Base-by-base conservation (phyloP, 2,113 vertebrate genomes). In the Otocyon megalotis region DNA sequence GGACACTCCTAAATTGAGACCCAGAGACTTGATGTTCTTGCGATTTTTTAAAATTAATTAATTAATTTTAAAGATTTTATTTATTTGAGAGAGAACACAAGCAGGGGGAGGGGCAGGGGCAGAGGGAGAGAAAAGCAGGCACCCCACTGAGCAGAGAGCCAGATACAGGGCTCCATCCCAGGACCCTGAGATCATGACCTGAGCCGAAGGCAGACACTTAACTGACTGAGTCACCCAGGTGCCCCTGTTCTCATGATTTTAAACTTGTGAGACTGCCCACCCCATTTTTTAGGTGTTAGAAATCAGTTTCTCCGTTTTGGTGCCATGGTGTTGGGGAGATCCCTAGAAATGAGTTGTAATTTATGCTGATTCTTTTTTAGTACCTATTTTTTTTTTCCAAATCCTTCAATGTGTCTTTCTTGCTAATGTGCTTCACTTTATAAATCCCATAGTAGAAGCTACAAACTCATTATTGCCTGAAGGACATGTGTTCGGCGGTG, bases 331-430 rank as follows among this genome's bases (percentile, higher is more conserved):
- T 93, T 85, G 79, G 71, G 32, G 76, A 93, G 20, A 65, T 4
- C 50, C 28, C 32, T 85, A 85, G 81, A 62, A 85, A 96, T 54
- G 16, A 63, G 43, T 53, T 95, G 10, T 26, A 43, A 30, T 71
- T 90, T 63, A 58, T 28, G 4, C 13, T 16, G 24, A 72, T 88
- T 88, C 20, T 30, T 94, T 94, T 65, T 4, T 58, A 19, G 58
- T 53, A 56, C 5, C 28, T 79, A 8, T 8, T 1, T 19, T 54
- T 62, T 16, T 88, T 85, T 15, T 14, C 19, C 12, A 20, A 32
- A 48, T 79, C 50, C 14, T 63, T 5, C 53, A 26, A 2, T 16
- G 3, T 87, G 30, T 74, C 76, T 92, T 83, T 62, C 56, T 22
- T 76, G 17, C 14, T 26, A 0, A 35, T 26, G 30, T 32, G 72